phyloP scores from a whole-genome alignment of 2,797 vertebrate species.

The Trachops cirrhosus region DNA sequence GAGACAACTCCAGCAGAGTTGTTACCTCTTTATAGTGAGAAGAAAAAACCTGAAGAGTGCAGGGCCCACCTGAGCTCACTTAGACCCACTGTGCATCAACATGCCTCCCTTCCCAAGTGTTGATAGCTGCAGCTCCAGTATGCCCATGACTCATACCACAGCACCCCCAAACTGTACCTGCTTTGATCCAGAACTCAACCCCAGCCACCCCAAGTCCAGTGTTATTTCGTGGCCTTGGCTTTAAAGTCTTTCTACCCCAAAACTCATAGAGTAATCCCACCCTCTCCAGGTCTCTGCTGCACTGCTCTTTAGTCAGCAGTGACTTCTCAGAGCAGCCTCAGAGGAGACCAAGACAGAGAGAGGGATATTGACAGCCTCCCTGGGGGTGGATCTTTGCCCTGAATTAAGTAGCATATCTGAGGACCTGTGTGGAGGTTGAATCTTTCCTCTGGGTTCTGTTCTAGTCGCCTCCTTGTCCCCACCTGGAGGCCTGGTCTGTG shows the following conservation, averaged over 20 bases:
- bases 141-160: no score
- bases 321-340: background rate
- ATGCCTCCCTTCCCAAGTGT: background rate
- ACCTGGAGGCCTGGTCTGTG: fast-evolving
- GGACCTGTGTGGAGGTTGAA: background rate
- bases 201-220: background rate
- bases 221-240: background rate
- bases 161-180: background rate
- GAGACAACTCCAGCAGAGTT: background rate
- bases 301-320: background rate
- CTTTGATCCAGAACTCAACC: background rate
- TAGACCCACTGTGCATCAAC: background rate
- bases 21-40: background rate
- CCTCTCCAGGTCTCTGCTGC: background rate
- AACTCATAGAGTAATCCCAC: background rate
- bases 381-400: fast-evolving
- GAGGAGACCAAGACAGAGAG: background rate
- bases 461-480: background rate
- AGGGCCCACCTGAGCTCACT: background rate
- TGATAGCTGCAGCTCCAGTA: fast-evolving
- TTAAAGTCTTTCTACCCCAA: fast-evolving
- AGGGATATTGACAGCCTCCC: background rate
- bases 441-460: background rate
- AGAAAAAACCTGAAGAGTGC: fast-evolving
- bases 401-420: background rate